phyloP scores from a whole-genome alignment of 2,113 vertebrate species.

The Mobula birostris region DNA sequence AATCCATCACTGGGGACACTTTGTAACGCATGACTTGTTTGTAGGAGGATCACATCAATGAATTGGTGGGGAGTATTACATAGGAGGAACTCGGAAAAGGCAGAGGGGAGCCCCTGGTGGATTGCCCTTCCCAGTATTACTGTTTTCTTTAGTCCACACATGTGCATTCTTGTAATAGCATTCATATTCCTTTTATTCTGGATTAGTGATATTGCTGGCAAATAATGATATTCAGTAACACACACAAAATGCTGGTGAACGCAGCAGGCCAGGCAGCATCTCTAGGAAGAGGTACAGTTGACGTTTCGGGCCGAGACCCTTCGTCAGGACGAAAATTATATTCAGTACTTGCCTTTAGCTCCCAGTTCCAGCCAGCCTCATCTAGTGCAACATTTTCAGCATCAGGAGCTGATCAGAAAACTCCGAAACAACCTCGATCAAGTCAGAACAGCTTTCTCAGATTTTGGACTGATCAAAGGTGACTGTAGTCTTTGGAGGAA shows the following conservation, averaged over 20 bases:
- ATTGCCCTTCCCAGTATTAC: background rate
- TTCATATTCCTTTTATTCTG: background rate
- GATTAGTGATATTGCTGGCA: background rate
- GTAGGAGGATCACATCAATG: background rate
- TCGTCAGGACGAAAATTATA: background rate
- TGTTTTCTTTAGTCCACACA: background rate
- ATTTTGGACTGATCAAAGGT: conserved; percentile 14
- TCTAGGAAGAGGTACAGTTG: too few species aligned
- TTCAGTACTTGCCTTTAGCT: background rate
- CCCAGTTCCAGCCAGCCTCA: background rate
- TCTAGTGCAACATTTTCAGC: background rate
- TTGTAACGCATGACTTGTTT: background rate
- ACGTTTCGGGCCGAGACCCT: too few species aligned
- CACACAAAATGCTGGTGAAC: too few species aligned
- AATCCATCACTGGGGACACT: background rate
- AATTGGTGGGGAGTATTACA: background rate
- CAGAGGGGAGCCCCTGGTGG: background rate
- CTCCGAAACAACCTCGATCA: conserved; percentile 6
- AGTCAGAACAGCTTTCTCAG: background rate
- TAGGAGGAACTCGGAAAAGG: background rate
- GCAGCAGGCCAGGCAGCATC: too few species aligned
- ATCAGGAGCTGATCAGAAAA: background rate
- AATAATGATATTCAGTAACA: background rate
- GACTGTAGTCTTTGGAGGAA: background rate
- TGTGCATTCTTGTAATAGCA: background rate